phyloP scores from a whole-genome alignment of 2,113 vertebrate genomes.

The Aspiorhynchus laticeps region DNA sequence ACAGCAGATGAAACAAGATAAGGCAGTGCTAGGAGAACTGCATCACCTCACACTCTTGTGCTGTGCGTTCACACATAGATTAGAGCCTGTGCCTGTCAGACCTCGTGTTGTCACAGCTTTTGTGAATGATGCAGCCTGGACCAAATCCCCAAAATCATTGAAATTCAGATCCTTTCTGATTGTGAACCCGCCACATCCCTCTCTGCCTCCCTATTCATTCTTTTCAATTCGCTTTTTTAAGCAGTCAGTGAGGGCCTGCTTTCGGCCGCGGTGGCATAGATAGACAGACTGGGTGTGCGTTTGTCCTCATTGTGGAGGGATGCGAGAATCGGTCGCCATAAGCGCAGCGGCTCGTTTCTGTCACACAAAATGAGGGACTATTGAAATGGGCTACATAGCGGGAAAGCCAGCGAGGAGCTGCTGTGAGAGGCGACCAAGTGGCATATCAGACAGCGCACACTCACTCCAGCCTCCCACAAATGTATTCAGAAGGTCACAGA shows the following conservation, averaged over 20 bases:
- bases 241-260: conserved; percentile 31
- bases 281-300: conserved; percentile 33
- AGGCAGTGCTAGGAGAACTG: conserved; percentile 35
- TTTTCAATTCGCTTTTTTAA: conserved; percentile 41
- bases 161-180: conserved; percentile 49
- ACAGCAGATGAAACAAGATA: conserved; percentile 49
- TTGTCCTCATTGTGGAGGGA: conserved; percentile 45
- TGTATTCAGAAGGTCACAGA: conserved; percentile 73
- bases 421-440: conserved; percentile 60
- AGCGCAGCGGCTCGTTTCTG: conserved; percentile 61
- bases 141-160: conserved; percentile 40
- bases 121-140: conserved; percentile 11
- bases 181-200: not conserved
- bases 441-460: conserved; percentile 67
- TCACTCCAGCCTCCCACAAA: conserved; percentile 67
- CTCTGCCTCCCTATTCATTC: conserved; percentile 12
- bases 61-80: conserved; percentile 34
- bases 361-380: conserved; percentile 59
- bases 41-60: conserved; percentile 10
- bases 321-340: conserved; percentile 54
- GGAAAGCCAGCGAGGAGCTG: conserved; percentile 54
- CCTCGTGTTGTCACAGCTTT: conserved; percentile 4
- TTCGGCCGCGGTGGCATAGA: conserved; percentile 18
- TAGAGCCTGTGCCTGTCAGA: conserved; percentile 26
- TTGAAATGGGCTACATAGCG: conserved; percentile 46